Evolutionary conservation across 2,113 vertebrate species (phyloP).

Genomic region (Panthera leo): DNA sequence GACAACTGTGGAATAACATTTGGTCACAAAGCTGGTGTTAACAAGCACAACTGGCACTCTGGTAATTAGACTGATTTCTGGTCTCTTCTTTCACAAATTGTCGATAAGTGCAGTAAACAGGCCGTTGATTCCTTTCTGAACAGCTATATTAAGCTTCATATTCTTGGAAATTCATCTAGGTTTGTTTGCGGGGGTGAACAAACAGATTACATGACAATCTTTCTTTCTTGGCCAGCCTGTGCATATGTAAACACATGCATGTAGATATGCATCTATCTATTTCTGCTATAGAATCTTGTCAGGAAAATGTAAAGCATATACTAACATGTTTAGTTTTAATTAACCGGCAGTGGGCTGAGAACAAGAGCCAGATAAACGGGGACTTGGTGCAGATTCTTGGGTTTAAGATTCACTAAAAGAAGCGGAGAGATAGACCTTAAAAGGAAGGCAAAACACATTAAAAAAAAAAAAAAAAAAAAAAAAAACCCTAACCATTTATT

Average conservation of each 20-base stretch:
- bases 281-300: background rate
- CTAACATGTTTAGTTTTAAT: conserved; percentile 36
- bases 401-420: background rate
- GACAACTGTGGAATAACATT: conserved; percentile 89
- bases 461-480: background rate
- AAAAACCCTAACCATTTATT: background rate
- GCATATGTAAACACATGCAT: background rate
- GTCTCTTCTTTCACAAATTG: conserved; percentile 88
- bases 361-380: background rate
- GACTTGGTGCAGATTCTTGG: background rate
- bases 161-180: conserved; percentile 67
- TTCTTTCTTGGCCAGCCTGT: background rate
- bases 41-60: conserved; percentile 87
- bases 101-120: conserved; percentile 88
- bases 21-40: conserved; percentile 89
- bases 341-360: conserved; percentile 5
- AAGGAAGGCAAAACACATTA: background rate
- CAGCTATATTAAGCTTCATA: conserved; percentile 83
- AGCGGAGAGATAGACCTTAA: background rate
- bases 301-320: background rate
- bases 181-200: background rate
- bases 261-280: background rate
- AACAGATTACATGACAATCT: background rate
- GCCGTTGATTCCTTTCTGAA: conserved; percentile 82
- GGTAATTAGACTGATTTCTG: conserved; percentile 89